Conservation (phyloP, 2,113 vertebrate species). For the Corvus moneduloides region DNA sequence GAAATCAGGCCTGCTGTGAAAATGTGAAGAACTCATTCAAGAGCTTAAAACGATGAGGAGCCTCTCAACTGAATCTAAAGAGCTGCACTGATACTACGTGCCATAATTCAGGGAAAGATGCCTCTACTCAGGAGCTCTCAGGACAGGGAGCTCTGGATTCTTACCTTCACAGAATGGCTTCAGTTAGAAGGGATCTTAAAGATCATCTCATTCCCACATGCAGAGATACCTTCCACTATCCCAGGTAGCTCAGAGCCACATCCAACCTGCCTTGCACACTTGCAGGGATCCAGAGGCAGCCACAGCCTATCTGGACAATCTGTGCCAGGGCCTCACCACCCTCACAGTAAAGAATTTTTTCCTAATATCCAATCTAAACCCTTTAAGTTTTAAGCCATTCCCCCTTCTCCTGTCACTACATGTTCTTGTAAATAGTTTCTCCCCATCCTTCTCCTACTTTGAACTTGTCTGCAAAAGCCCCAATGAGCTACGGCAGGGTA, state of each 20-base stretch:
- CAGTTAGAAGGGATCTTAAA: not conserved
- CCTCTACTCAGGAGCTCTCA: not conserved
- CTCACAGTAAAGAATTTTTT: too few relatives aligned
- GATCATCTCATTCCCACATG: not conserved
- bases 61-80: not conserved
- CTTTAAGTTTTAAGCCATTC: not conserved
- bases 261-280: not conserved
- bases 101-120: not conserved
- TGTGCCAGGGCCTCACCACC: not conserved
- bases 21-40: not conserved
- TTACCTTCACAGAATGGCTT: not conserved
- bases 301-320: not conserved
- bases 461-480: not conserved
- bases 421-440: not conserved
- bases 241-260: not conserved
- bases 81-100: not conserved
- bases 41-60: not conserved
- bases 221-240: accelerated
- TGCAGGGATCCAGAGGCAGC: not conserved
- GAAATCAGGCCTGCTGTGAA: not conserved
- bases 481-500: not conserved
- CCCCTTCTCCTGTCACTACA: not conserved
- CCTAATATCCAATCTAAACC: not conserved
- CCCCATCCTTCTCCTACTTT: not conserved
- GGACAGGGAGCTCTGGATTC: not conserved